phyloP scores from a whole-genome alignment of 2,888 invertebrate species.

The Ichneumoninae sp. region DNA sequence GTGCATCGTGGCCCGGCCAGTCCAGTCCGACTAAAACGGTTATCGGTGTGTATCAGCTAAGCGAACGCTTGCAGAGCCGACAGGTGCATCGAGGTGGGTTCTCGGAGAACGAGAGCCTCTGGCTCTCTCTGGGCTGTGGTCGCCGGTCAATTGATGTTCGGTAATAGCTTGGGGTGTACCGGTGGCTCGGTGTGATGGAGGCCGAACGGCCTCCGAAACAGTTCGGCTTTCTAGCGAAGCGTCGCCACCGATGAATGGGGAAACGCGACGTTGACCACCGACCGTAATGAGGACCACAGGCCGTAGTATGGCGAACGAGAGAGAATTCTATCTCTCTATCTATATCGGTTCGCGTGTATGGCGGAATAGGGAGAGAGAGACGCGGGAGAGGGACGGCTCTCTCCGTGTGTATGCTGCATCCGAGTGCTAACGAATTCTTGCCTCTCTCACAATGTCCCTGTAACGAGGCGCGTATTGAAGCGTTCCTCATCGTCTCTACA shows the following conservation, averaged over 20 bases:
- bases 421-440: slow-evolving; percentile 64
- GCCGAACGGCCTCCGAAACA: slow-evolving; percentile 34
- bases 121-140: slow-evolving; percentile 49
- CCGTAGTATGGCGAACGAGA: slow-evolving; percentile 17
- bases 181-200: slow-evolving; percentile 49
- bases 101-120: slow-evolving; percentile 21
- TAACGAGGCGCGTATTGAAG: slow-evolving; percentile 65
- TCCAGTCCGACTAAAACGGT: slow-evolving; percentile 22
- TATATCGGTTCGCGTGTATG: slow-evolving; percentile 25
- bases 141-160: slow-evolving; percentile 66
- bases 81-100: background rate
- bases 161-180: slow-evolving; percentile 62
- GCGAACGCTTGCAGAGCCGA: slow-evolving; percentile 1
- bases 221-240: slow-evolving; percentile 29
- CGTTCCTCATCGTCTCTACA: slow-evolving; percentile 45
- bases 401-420: slow-evolving; percentile 26
- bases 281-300: slow-evolving; percentile 56
- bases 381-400: background rate
- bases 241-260: slow-evolving; percentile 59
- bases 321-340: slow-evolving; percentile 34
- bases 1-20: background rate
- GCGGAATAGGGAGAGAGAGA: background rate
- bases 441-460: slow-evolving; percentile 60
- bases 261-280: slow-evolving; percentile 51
- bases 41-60: slow-evolving; percentile 18